Base-by-base conservation (phyloP, 2,113 vertebrate species). In the Puma concolor region DNA sequence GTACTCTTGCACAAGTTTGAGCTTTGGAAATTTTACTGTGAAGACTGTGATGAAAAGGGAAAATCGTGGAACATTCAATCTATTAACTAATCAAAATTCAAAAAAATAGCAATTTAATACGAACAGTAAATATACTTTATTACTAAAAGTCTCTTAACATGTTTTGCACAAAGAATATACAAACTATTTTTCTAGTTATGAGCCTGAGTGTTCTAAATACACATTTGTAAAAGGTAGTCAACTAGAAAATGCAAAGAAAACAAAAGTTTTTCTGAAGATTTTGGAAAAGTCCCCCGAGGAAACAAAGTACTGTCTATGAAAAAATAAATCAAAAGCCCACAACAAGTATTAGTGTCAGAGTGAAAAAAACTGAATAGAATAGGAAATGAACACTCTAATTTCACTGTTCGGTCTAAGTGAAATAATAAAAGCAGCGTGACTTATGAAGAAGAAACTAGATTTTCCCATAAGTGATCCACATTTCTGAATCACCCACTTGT, bases 381-480 rank as follows among this genome's bases (percentile, higher is more conserved):
- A 16, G 12, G 9, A 86, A 96, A 95, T 92, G 41, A 96, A 50
- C 10, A 71, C 21, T 88, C 25, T 81, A 67, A 86, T 44, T 89
- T 92, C 48, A 87, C 67, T 92, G 16, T 83, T 97, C 17, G 38
- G 10, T 91, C 25, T 76, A 54, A 93, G 27, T 66, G 19, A 92
- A 93, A 95, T 88, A 91, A 95, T 89, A 88, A 96, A 97, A 91
- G 69, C 23, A 71, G 7, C 11, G 11, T 13, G 12, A 95, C 71
- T 67, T 74, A 60, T 36, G 2, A 66, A 82, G 74, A 97, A 85
- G 21, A 83, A 95, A 83, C 23, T 63, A 52, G 11, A 29, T 4
- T 83, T 93, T 94, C 91, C 52, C 63, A 92, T 93, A 83, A 94
- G 33, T 38, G 72, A 92, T 84, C 79, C 74, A 76, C 60, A 64